Conservation (phyloP, 30 jellyfish, hydroid and myxozoan species). For the Pelagia noctiluca region DNA sequence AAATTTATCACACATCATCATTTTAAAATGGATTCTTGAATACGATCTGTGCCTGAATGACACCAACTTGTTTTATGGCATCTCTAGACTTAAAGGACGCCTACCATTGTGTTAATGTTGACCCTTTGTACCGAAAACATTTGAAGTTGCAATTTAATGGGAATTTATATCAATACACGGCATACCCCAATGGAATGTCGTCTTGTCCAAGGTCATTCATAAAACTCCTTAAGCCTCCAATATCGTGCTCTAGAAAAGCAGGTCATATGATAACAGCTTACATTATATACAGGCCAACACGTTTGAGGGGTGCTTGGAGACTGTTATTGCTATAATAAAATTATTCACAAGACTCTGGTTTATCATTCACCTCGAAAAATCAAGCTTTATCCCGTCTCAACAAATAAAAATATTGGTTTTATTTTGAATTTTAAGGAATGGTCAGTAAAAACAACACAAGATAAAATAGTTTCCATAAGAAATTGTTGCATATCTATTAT, state of each 20-base stretch:
- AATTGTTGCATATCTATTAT: background rate
- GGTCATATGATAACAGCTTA: background rate
- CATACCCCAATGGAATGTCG: conserved; percentile 10
- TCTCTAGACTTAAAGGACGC: too few species aligned
- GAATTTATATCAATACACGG: background rate
- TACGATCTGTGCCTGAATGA: background rate
- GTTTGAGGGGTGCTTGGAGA: background rate
- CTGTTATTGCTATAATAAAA: background rate
- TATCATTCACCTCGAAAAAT: conserved; percentile 11
- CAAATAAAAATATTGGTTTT: background rate
- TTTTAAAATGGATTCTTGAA: conserved; percentile 20
- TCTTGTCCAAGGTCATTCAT: conserved; percentile 6
- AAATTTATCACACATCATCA: conserved; percentile 4
- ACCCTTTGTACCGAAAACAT: background rate
- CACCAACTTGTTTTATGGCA: conserved; percentile 8
- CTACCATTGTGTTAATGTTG: background rate
- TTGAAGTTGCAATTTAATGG: background rate
- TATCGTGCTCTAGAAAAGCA: background rate
- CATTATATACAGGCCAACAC: background rate
- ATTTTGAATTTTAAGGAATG: background rate
- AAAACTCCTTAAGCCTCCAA: conserved; percentile 6
- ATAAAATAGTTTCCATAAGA: background rate
- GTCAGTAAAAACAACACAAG: background rate
- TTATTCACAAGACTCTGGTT: conserved; percentile 3
- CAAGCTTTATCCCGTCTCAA: background rate